Conservation (phyloP, 1,140 invertebrate species). For the Listronotus bonariensis region DNA sequence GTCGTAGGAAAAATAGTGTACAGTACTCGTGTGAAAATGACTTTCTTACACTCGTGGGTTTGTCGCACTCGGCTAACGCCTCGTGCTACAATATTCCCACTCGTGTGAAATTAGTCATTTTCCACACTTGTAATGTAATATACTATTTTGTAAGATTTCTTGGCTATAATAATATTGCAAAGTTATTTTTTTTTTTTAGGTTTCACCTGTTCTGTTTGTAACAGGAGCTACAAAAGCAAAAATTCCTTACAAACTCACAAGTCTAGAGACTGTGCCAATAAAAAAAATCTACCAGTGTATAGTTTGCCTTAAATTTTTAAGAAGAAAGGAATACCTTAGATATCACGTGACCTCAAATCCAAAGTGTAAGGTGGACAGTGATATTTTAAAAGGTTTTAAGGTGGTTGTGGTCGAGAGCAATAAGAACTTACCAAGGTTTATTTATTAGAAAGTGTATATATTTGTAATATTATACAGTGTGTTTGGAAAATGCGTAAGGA, state of each 20-base stretch:
- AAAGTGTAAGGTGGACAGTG: not conserved
- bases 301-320: slow-evolving; percentile 5
- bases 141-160: too few species aligned
- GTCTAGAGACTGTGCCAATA: slow-evolving; percentile 12
- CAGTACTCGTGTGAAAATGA: too few species aligned
- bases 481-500: too few species aligned
- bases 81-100: too few species aligned
- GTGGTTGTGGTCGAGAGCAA: not conserved
- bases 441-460: too few species aligned
- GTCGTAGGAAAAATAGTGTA: too few species aligned
- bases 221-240: slow-evolving; percentile 7
- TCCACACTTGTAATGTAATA: too few species aligned
- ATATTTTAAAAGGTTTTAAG: slow-evolving; percentile 1
- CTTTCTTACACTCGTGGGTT: too few species aligned
- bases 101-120: too few species aligned
- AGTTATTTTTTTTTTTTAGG: not conserved
- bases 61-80: too few species aligned
- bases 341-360: slow-evolving; percentile 2
- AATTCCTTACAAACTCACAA: slow-evolving; percentile 15
- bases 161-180: too few species aligned
- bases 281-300: slow-evolving; percentile 11
- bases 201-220: slow-evolving; percentile 11
- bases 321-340: slow-evolving; percentile 8
- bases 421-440: not conserved
- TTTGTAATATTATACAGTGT: too few species aligned